Evolutionary conservation across 2,113 vertebrate species (phyloP).

Genomic region (Naja naja): DNA sequence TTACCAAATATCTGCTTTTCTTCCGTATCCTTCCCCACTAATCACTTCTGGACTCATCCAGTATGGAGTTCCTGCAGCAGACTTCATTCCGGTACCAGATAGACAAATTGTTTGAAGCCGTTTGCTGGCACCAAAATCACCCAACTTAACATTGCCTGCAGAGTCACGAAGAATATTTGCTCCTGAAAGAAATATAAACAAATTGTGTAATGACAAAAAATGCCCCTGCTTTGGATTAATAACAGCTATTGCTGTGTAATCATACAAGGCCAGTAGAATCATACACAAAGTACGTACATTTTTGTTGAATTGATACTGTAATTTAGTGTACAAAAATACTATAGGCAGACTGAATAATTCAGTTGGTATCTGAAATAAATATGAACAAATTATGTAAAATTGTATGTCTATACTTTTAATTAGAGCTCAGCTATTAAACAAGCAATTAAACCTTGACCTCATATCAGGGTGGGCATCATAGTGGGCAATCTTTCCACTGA

Average conservation of each 20-base stretch:
- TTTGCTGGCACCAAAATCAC: slow-evolving; percentile 97
- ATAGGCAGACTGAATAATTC: neutral
- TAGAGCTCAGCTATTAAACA: neutral
- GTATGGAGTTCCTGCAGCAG: slow-evolving; percentile 95
- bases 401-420: neutral
- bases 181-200: slow-evolving; percentile 70
- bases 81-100: slow-evolving; percentile 96
- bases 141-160: slow-evolving; percentile 94
- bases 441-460: neutral
- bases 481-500: neutral
- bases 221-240: neutral
- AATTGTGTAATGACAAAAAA: neutral
- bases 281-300: neutral
- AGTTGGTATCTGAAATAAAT: neutral
- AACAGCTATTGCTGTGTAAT: neutral
- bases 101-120: slow-evolving; percentile 97
- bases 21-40: slow-evolving; percentile 95
- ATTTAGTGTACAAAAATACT: neutral
- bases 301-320: neutral
- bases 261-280: neutral
- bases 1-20: slow-evolving; percentile 98
- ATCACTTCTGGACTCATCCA: slow-evolving; percentile 99
- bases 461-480: neutral
- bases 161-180: slow-evolving; percentile 97
- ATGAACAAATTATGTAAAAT: neutral